Base-by-base conservation (phyloP, 92 coral and sea anemone genomes). In the Zoanthus sansibaricus region DNA sequence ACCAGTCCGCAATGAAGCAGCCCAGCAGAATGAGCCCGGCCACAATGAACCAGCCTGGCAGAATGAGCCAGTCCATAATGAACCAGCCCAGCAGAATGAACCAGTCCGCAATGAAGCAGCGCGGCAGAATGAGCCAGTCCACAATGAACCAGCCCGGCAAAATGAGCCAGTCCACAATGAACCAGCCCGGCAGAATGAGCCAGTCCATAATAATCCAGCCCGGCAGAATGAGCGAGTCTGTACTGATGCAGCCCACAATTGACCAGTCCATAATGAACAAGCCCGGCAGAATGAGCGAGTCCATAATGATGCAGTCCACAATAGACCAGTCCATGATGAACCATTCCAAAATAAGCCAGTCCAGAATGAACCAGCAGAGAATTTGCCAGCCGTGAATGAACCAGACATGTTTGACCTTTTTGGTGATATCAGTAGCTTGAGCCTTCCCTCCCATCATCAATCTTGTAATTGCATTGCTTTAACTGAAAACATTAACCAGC, bases 341-440 rank as follows among this genome's bases (percentile, higher is more conserved):
- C 72, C 44, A 30, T 32, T n/a, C 14, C 9, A 7, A 4, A 31
- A 68, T 18, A 14, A 8, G 30, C 14, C 73, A 25, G 4, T 44
- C 44, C 33, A 66, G 71, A 66, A 66, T 66, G 6, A n/a, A 18
- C 33, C 71, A 66, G 44, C 37, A 11, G 51, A 47, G 51, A 47
- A 4, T 47, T 47, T 47, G 4, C 51, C 4, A 47, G 7, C 51
- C 51, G 7, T 47, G 51, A 68, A 25, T 68, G 73, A 21, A 68
- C 67, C 67, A 14, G 67, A 59, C 67, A 59, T 59, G 67, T 25
- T 68, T 68, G 72, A 68, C 46, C 73, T 25, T 68, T 68, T 25
- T 68, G 73, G 9, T 68, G 73, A 68, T 25, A 68, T 68, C 9
- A 16, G 73, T 0, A 68, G 44, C 73, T 68, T 25, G 16, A n/a